These are phyloP conservation scores for Pheosia tremula DNA, from an alignment of 2,888 invertebrate genomes.

Conservation along the genomic window DNA sequence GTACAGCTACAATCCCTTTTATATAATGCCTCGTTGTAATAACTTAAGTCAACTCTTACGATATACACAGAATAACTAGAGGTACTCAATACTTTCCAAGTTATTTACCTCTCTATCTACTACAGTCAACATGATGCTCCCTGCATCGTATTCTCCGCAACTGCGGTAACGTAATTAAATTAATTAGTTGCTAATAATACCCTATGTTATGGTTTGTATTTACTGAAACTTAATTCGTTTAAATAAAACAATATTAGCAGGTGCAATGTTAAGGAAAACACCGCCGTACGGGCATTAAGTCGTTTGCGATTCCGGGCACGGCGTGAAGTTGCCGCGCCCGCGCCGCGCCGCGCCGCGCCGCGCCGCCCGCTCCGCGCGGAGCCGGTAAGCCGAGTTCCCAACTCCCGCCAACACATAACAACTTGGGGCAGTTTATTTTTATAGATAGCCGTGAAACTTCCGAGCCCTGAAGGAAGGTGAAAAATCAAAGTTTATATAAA, in stretches of 20 bases:
- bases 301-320: slow-evolving; percentile 35
- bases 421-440: slow-evolving; percentile 42
- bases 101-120: too few species aligned
- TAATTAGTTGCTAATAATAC: not conserved
- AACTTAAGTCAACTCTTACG: too few species aligned
- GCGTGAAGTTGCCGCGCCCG: slow-evolving; percentile 17
- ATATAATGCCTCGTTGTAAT: too few species aligned
- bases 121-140: not conserved
- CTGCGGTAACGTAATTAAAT: not conserved
- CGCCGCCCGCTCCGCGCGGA: slow-evolving; percentile 8
- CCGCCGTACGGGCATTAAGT: slow-evolving; percentile 10
- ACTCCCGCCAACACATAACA: slow-evolving; percentile 14
- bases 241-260: slow-evolving; percentile 33
- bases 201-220: slow-evolving; percentile 8
- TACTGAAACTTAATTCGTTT: slow-evolving; percentile 17
- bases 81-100: too few species aligned
- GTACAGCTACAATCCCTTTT: too few species aligned
- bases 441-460: slow-evolving; percentile 44
- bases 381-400: slow-evolving; percentile 32
- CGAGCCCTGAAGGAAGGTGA: slow-evolving; percentile 42
- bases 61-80: too few species aligned
- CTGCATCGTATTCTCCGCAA: not conserved
- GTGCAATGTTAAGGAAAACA: slow-evolving; percentile 30
- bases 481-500: slow-evolving; percentile 47
- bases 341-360: slow-evolving; percentile 16